Evolutionary conservation across 2,888 invertebrate species (phyloP), one percentile per base, ranked within the genome.

Genomic region (Drosophila incognita): DNA sequence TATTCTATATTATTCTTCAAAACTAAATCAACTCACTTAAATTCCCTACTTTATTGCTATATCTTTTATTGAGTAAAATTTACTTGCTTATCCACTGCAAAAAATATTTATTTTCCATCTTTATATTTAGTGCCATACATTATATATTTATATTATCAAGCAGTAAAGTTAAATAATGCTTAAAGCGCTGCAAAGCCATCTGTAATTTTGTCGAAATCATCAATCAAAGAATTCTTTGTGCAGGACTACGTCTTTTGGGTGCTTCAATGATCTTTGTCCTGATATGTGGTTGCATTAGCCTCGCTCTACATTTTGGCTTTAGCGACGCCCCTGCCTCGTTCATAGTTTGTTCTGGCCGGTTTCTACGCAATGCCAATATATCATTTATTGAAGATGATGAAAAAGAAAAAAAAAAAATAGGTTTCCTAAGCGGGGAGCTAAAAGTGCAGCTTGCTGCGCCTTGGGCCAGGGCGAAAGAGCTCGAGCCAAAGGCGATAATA

Each of bases 291-390:
- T 67, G 36, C 70, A 59, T 87, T 78, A 65, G 79, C 36, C 36
- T 58, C 56, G 87, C 87, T 86, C 87, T 81, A 83, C 51, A 67
- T 81, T 59, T 68, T 84, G 82, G 71, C 82, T 84, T 79, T 62
- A 31, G 74, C 51, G 76, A 71, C 76, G 71, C 85, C 82, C 72
- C 60, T 65, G 33, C 33, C 54, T 46, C 27, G 52, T 42, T 51
- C 62, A 62, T 58, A 24, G 38, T 46, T 57, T 15, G 15, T 46
- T 46, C 46, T 24, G 46, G 24, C 18, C 38, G 38, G 4, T 38
- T 8, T 38, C 38, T 64, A 57, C 53, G 51, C 46, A 57, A 49
- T 66, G 56, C 53, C 65, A 76, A 74, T 71, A 74, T 53, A 86
- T 74, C 64, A 86, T 86, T 83, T 80, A 80, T 74, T 65, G 46